Evolutionary conservation across 2,113 vertebrate genomes (phyloP).

Genomic region (Phycodurus eques): DNA sequence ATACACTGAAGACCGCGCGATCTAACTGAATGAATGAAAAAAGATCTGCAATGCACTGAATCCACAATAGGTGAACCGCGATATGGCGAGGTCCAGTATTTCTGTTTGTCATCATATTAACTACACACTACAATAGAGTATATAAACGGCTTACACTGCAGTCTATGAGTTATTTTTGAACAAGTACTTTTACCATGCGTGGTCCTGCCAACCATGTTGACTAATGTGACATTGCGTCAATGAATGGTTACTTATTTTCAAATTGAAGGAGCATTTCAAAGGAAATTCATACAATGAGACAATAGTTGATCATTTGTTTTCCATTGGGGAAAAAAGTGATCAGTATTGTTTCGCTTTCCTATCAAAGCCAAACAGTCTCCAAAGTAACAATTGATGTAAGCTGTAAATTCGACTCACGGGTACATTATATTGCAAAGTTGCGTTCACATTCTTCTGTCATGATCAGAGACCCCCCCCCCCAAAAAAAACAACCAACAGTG

Average conservation of each 20-base stretch:
- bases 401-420: conserved; percentile 6
- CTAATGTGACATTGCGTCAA: not conserved
- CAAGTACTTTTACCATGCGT: conserved; percentile 10
- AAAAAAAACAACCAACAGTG: no score
- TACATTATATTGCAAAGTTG: not conserved
- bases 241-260: not conserved
- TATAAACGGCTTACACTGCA: not conserved
- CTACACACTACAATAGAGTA: no score
- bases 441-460: not conserved
- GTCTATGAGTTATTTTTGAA: not conserved
- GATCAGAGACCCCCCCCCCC: not conserved
- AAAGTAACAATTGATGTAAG: conserved; percentile 16
- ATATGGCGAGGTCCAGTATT: no score
- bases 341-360: conserved; percentile 24
- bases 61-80: no score
- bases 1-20: no score
- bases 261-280: conserved; percentile 3
- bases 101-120: no score
- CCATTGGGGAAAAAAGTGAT: conserved; percentile 12
- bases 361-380: conserved; percentile 20
- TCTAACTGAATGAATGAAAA: no score
- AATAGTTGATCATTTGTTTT: conserved; percentile 25
- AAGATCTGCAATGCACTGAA: no score
- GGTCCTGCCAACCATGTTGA: not conserved
- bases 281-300: conserved; percentile 25